Evolutionary conservation across 2,797 vertebrate genomes (phyloP), one percentile per base, ranked within the genome.

Genomic region (Ctenosaura bakeri): DNA sequence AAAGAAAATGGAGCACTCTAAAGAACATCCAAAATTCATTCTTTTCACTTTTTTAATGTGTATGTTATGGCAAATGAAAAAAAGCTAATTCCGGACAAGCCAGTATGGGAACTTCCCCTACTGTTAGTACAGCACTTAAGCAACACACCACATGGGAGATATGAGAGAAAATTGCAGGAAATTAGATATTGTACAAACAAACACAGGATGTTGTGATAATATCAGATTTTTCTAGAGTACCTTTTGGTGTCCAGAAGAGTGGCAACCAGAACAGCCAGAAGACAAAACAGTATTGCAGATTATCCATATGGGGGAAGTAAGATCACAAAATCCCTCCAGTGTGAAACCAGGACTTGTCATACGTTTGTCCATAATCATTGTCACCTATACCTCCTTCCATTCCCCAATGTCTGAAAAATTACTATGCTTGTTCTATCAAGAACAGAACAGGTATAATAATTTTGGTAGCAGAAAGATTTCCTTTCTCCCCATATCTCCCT

Each of bases 41-140:
- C 29, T 35, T 69, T 50, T 69, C 64, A 52, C 24, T 82, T 82
- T n/a, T 82, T 20, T n/a, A 29, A 16, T 64, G 35, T 69, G 12
- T n/a, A 64, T 22, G n/a, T 54, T 35, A 81, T 88, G 50, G 62
- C n/a, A 88, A 62, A 80, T 66, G 86, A 87, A 10, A 52, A 80
- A 64, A 52, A 71, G n/a, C 32, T 35, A 69, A 88, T 71, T 81
- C 81, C 71, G n/a, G 78, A 38, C 20, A 81, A 29, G n/a, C 1
- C 73, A 62, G 35, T 26, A 71, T 32, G 35, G 24, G 50, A 81
- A 71, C 56, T 20, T 66, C 10, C 26, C 42, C 76, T 79, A 20
- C 29, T n/a, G 24, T 13, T 77, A 56, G 24, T 59, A 64, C 14
- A 13, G 35, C 74, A 59, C 56, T 78, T 78, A 77, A 86, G 38